A percentile compares a stretch with the other conserved stretches of the same genome.
phyloP scores from a whole-genome alignment of 2,888 invertebrate species.

The Troides aeacus region DNA sequence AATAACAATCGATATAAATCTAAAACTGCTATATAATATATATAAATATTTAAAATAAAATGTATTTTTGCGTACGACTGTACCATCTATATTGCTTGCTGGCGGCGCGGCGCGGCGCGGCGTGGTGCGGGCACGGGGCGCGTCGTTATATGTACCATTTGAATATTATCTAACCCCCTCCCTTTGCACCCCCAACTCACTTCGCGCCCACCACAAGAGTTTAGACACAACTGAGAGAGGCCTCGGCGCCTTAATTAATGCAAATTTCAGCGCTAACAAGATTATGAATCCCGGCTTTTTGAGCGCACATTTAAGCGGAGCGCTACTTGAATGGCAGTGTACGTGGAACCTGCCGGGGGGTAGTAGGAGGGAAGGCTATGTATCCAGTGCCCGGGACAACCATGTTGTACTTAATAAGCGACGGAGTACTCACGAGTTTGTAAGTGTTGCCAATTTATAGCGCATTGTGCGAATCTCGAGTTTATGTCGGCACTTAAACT shows the following conservation, averaged over 20 bases:
- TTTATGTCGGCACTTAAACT: slow-evolving; percentile 19
- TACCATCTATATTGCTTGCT: slow-evolving; percentile 75
- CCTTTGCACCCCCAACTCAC: slow-evolving; percentile 35
- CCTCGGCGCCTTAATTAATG: slow-evolving; percentile 77
- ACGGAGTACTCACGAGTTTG: slow-evolving; percentile 29
- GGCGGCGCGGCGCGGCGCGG: slow-evolving; percentile 64
- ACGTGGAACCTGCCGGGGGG: slow-evolving; percentile 38
- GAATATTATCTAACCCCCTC: slow-evolving; percentile 76
- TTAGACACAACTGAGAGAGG: slow-evolving; percentile 66
- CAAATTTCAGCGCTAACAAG: slow-evolving; percentile 81
- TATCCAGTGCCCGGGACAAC: slow-evolving; percentile 34
- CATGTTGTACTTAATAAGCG: slow-evolving; percentile 32
- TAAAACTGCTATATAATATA: no score
- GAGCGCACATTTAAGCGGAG: slow-evolving; percentile 60
- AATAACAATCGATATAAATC: no score
- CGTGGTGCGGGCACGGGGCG: slow-evolving; percentile 55
- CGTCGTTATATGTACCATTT: slow-evolving; percentile 80
- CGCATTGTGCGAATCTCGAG: slow-evolving; percentile 10
- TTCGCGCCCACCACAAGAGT: slow-evolving; percentile 46
- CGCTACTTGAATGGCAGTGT: slow-evolving; percentile 56
- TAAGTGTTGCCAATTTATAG: slow-evolving; percentile 29
- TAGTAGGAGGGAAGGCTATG: slow-evolving; percentile 28
- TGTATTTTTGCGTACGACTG: slow-evolving; percentile 30
- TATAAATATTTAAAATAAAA: background rate
- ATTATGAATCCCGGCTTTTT: slow-evolving; percentile 78